These are phyloP conservation scores for Drosophila lutescens DNA, from an alignment of 2,888 invertebrate genomes.

Conservation along the genomic window DNA sequence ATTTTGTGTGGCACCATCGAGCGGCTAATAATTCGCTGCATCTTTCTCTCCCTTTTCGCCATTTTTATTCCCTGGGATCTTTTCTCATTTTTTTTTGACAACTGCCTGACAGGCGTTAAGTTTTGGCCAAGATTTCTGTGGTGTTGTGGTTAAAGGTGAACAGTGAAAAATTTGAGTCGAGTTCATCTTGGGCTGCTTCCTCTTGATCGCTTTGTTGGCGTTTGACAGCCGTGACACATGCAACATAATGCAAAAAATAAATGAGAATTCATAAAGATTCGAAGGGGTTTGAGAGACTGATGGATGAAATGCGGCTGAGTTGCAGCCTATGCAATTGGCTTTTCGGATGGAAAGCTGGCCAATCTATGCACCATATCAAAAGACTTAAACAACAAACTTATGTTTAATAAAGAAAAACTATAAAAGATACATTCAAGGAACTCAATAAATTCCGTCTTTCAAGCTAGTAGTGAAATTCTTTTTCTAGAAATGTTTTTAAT, in stretches of 20 bases:
- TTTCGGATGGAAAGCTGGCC: not conserved
- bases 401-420: too few relatives aligned
- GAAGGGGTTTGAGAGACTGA: slow-evolving; percentile 5
- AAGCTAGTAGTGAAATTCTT: too few relatives aligned
- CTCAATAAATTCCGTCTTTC: too few relatives aligned
- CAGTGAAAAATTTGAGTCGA: slow-evolving; percentile 43
- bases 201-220: slow-evolving; percentile 10
- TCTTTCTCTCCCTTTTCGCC: slow-evolving; percentile 24
- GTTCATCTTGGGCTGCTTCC: slow-evolving; percentile 24
- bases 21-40: slow-evolving; percentile 32
- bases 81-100: slow-evolving; percentile 40
- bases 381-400: slow-evolving; percentile 52
- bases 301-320: slow-evolving; percentile 25
- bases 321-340: slow-evolving; percentile 2
- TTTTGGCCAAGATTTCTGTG: slow-evolving; percentile 34
- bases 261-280: slow-evolving; percentile 37
- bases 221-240: slow-evolving; percentile 56
- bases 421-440: too few relatives aligned
- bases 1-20: slow-evolving; percentile 68
- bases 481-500: too few relatives aligned
- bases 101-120: slow-evolving; percentile 53
- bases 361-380: slow-evolving; percentile 16
- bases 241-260: slow-evolving; percentile 49
- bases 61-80: slow-evolving; percentile 2
- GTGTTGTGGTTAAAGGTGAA: slow-evolving; percentile 39